A percentile compares a stretch with the other conserved stretches of the same genome.
Evolutionary conservation across 2,113 vertebrate genomes (phyloP).

Genomic region (Sus scrofa): T2T-Sscrofa CM000824.6:122592501-122593000

Average conservation of each 20-base stretch:
- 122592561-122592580: constrained; percentile 9
- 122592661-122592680: background rate
- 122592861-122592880: background rate
- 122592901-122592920: background rate
- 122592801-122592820: background rate
- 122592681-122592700: background rate
- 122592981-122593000: background rate
- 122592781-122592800: background rate
- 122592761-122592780: background rate
- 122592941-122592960: background rate
- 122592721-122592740: background rate
- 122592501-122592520: background rate
- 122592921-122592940: background rate
- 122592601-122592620: constrained; percentile 9
- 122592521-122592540: background rate
- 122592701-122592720: background rate
- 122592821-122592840: background rate
- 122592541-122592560: background rate
- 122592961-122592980: background rate
- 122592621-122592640: constrained; percentile 7
- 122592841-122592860: background rate
- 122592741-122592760: background rate
- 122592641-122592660: background rate
- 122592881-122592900: background rate
- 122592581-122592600: too few species aligned